These are phyloP conservation scores for Piezodorus guildinii DNA, from an alignment of 1,140 invertebrate species.

Conservation along the genomic window DNA sequence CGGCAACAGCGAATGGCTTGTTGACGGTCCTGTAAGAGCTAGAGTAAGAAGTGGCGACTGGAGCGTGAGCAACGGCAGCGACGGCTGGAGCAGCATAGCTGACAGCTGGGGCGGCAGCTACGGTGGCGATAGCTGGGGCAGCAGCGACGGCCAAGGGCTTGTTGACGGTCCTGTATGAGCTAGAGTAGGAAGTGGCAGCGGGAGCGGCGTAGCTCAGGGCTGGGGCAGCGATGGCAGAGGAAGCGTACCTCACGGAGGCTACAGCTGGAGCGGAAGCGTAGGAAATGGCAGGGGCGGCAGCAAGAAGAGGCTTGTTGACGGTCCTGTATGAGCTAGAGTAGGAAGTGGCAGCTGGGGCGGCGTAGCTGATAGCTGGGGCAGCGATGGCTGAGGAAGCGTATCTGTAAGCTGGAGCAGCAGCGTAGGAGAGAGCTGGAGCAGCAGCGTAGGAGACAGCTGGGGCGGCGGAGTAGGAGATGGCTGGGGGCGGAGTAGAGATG, in stretches of 20 bases:
- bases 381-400: neutral
- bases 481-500: neutral
- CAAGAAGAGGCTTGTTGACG: neutral
- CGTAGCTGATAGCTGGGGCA: neutral
- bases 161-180: neutral
- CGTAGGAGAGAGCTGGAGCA: neutral
- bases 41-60: conserved; percentile 9
- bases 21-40: conserved; percentile 16
- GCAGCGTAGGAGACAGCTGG: neutral
- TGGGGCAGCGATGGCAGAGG: neutral
- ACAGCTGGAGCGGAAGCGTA: neutral
- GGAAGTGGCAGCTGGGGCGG: neutral
- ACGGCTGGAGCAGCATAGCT: conserved; percentile 4
- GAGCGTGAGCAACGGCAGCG: neutral
- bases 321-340: neutral
- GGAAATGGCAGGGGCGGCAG: too few species aligned
- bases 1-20: conserved; percentile 7
- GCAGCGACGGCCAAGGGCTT: neutral
- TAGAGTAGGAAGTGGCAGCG: neutral
- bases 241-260: neutral
- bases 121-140: neutral
- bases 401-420: neutral
- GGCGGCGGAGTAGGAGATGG: neutral
- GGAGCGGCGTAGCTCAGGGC: neutral
- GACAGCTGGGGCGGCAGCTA: neutral